Evolutionary conservation across 2,113 vertebrate genomes (phyloP).

Genomic region (Chlamydotis undulata): DNA sequence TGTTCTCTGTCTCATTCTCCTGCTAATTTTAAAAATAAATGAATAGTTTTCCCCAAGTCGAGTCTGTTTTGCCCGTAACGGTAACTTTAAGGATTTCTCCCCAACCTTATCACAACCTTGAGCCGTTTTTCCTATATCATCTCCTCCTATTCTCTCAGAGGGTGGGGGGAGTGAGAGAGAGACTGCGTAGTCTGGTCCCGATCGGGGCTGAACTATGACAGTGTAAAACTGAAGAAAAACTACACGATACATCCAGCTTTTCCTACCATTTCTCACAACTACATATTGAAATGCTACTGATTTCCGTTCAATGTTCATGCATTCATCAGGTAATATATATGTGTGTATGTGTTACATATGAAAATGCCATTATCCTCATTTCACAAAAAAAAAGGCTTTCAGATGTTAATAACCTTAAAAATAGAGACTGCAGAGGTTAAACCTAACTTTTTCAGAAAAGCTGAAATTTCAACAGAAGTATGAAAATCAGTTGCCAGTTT

Average conservation of each 20-base stretch:
- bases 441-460: not conserved
- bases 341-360: not conserved
- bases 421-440: not conserved
- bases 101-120: no score
- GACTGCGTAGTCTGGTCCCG: no score
- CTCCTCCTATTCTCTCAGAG: no score
- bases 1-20: no score
- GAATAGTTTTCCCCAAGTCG: no score
- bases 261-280: not conserved
- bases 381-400: not conserved
- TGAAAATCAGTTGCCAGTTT: not conserved
- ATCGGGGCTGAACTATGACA: no score
- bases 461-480: not conserved
- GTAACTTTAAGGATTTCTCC: no score
- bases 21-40: no score
- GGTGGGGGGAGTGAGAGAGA: no score
- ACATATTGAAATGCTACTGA: accelerated
- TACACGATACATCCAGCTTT: accelerated
- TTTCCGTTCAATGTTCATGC: not conserved
- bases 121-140: no score
- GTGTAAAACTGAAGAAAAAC: not conserved
- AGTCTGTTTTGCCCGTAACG: no score
- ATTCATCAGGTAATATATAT: not conserved
- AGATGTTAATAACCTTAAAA: not conserved
- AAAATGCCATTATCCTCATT: not conserved